Percentiles rank a stretch among this genome's conserved stretches.
phyloP scores from a whole-genome alignment of 2,888 invertebrate genomes.

The Ectobius pallidus region DNA sequence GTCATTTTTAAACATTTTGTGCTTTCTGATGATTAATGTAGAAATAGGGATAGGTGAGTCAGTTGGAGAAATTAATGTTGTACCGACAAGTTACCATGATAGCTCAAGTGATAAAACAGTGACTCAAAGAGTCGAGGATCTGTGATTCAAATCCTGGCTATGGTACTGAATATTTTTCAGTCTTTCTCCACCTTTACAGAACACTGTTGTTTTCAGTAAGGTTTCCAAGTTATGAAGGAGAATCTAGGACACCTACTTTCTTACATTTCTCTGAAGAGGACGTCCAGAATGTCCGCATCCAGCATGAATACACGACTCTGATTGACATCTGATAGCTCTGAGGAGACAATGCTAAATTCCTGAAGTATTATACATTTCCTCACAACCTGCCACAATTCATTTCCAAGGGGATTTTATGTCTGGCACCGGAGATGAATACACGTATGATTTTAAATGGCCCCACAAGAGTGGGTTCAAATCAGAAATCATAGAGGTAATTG shows the following conservation, averaged over 20 bases:
- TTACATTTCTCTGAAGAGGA: background rate
- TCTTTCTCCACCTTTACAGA: too few relatives aligned
- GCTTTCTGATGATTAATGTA: too few relatives aligned
- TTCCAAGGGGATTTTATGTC: conserved; percentile 43
- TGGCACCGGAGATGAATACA: conserved; percentile 44
- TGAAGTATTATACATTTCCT: conserved; percentile 41
- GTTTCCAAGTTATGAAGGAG: too few relatives aligned
- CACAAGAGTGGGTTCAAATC: conserved; percentile 44
- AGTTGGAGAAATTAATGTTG: too few relatives aligned
- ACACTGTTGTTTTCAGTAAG: too few relatives aligned
- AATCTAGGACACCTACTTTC: background rate
- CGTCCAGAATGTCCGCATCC: conserved; percentile 16
- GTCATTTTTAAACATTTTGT: too few relatives aligned
- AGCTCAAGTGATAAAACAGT: too few relatives aligned
- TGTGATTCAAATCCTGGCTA: too few relatives aligned
- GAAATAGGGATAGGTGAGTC: too few relatives aligned
- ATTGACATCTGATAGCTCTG: background rate
- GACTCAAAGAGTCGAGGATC: too few relatives aligned
- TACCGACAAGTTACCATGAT: too few relatives aligned
- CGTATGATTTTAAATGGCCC: conserved; percentile 42
- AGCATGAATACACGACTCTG: conserved; percentile 12
- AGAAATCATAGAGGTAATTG: conserved; percentile 21
- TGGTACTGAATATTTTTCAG: too few relatives aligned
- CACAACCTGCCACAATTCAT: conserved; percentile 41
- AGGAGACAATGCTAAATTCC: conserved; percentile 7